A percentile compares a stretch with the other conserved stretches of the same genome.
These are phyloP conservation scores for Ctenopoma multispine DNA, from an alignment of 2,797 vertebrate species.

Conservation along the genomic window DNA sequence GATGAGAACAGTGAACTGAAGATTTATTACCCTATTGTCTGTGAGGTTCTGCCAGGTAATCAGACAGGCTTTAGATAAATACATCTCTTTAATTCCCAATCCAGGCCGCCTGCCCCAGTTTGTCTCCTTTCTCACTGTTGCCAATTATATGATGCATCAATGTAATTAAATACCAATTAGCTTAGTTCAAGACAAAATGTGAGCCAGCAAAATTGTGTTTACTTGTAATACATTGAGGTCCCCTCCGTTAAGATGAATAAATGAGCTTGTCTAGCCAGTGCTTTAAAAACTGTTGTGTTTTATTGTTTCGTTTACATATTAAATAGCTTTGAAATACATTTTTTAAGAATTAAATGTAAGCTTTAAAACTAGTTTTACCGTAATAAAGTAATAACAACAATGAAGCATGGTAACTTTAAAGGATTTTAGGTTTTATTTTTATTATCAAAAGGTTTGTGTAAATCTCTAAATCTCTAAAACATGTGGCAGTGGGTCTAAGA, in stretches of 20 bases:
- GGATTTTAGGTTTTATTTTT: neutral
- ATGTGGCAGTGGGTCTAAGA: slow-evolving; percentile 5
- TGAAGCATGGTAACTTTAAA: neutral
- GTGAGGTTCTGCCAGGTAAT: slow-evolving; percentile 83
- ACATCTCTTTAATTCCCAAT: slow-evolving; percentile 83
- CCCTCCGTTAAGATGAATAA: slow-evolving; percentile 55
- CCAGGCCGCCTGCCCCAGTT: slow-evolving; percentile 74
- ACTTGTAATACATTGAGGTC: slow-evolving; percentile 54
- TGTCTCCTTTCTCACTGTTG: slow-evolving; percentile 72
- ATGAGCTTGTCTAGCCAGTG: slow-evolving; percentile 43
- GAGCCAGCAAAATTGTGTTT: slow-evolving; percentile 75
- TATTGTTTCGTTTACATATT: slow-evolving; percentile 63
- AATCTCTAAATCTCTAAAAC: slow-evolving; percentile 32
- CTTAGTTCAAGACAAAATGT: slow-evolving; percentile 73
- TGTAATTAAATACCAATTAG: slow-evolving; percentile 86
- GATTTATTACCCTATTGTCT: slow-evolving; percentile 85
- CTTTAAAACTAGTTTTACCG: slow-evolving; percentile 3
- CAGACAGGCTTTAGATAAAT: slow-evolving; percentile 85
- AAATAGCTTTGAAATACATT: slow-evolving; percentile 20
- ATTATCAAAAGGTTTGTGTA: slow-evolving; percentile 29
- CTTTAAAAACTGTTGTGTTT: slow-evolving; percentile 33
- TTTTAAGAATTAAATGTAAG: no score
- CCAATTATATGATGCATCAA: slow-evolving; percentile 85
- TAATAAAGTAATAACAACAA: slow-evolving; percentile 14
- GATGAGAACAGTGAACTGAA: slow-evolving; percentile 78